Conservation (phyloP, 2,113 vertebrate species). For the Rhea americana region DNA sequence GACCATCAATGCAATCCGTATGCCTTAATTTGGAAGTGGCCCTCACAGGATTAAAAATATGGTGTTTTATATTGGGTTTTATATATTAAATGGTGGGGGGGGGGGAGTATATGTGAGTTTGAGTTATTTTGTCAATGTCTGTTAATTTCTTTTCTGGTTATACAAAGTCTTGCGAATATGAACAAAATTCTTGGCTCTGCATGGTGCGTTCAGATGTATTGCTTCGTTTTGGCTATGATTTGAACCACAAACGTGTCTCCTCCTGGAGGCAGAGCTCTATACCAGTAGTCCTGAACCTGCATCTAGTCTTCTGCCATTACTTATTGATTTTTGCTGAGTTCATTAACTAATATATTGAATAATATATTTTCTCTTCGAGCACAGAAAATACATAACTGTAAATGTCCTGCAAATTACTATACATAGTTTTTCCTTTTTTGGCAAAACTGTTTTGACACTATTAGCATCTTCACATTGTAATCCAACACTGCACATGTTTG, state of each 20-base stretch:
- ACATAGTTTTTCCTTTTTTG: neutral
- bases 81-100: too few relatives aligned
- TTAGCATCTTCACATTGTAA: neutral
- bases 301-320: neutral
- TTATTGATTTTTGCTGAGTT: neutral
- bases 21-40: fast-evolving
- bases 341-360: neutral
- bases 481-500: neutral
- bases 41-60: neutral
- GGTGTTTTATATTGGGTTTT: neutral
- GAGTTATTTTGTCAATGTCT: neutral
- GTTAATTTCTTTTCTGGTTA: neutral
- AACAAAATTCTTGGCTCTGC: neutral
- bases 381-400: fast-evolving
- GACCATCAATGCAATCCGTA: neutral
- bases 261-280: neutral
- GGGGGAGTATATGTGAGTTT: neutral
- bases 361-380: neutral
- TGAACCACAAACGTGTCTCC: neutral
- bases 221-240: neutral
- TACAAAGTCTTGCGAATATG: neutral
- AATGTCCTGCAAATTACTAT: neutral
- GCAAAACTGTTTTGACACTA: neutral
- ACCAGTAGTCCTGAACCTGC: neutral
- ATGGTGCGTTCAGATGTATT: neutral